Base-by-base conservation (phyloP, 2,888 invertebrate species). In the Ischnus inquisitorius region DNA sequence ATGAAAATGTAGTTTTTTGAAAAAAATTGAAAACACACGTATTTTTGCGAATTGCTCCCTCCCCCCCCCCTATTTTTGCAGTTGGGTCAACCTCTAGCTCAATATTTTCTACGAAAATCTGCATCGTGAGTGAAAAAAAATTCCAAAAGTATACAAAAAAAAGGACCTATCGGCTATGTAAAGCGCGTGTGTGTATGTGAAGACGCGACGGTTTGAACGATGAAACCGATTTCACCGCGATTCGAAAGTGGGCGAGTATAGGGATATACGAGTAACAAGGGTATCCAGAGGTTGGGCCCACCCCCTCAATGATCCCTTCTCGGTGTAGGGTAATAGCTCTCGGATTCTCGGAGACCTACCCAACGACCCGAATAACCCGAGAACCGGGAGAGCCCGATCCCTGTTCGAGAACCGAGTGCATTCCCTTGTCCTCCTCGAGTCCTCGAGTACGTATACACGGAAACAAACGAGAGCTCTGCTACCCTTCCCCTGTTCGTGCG, bases 351-450 rank as follows among this genome's bases (percentile, higher is more conserved):
- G 54, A 75, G 65, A 83, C 41, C 75, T 16, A 65, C 48, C 65
- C 79, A 83, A 75, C 75, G 69, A 75, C 54, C 79, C 69, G 83
- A 65, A 71, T 79, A 79, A 79, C 57, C 83, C 54, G 51, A 28
- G 74, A 75, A 48, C 43, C 41, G 60, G 74, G 71, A 62, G 69
- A 19, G 19, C n/a, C 41, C 62, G 65, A 71, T 71, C 41, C 57
- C 83, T 64, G 69, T 69, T 75, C 75, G 65, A 69, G 46, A 57
- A 71, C 79, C 75, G 65, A 83, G 71, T 79, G 74, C 69, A 75
- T 79, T 71, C 71, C 57, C 79, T 79, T 78, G 74, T 83, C 68
- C 75, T 75, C 57, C 69, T 62, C 62, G 48, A 43, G 34, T 77
- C 69, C 69, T 79, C 57, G 71, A 62, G 77, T 51, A 62, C 46